phyloP scores from a whole-genome alignment of 2,888 invertebrate species.

The Scaptomyza parva region DNA sequence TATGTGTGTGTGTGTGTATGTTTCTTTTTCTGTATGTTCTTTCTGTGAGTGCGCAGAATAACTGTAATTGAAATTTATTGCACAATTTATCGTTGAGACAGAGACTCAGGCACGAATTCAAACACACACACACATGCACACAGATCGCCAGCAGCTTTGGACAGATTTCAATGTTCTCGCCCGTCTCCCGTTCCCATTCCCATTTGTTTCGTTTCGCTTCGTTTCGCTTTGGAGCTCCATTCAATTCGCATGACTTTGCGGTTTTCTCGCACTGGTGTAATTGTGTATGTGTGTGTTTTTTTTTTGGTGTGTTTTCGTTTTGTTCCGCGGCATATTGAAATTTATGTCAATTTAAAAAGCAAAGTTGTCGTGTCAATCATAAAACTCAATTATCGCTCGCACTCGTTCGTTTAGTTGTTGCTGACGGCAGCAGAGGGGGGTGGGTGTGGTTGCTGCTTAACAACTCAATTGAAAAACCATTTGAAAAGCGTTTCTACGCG shows the following conservation, averaged over 20 bases:
- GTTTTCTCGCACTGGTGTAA: constrained; percentile 37
- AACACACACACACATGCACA: constrained; percentile 10
- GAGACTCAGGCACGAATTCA: constrained; percentile 38
- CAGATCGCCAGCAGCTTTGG: constrained; percentile 47
- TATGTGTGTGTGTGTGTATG: constrained; percentile 34
- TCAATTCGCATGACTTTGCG: constrained; percentile 40
- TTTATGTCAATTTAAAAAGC: constrained; percentile 82
- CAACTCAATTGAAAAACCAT: constrained; percentile 76
- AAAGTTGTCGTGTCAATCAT: constrained; percentile 81
- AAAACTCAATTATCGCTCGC: constrained; percentile 77
- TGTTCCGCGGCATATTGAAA: constrained; percentile 80
- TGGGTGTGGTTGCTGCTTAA: constrained; percentile 47
- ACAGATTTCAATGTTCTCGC: constrained; percentile 44
- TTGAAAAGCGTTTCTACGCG: constrained; percentile 74
- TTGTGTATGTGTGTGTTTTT: constrained; percentile 14
- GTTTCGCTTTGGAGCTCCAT: constrained; percentile 16
- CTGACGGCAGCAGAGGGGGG: neutral
- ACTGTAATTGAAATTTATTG: constrained; percentile 85
- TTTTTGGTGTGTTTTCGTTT: constrained; percentile 17
- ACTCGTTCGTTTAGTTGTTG: constrained; percentile 7
- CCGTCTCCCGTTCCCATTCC: constrained; percentile 37
- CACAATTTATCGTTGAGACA: constrained; percentile 83
- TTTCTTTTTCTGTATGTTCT: constrained; percentile 1
- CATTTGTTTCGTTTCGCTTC: constrained; percentile 44
- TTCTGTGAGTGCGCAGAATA: constrained; percentile 62